Evolutionary conservation across 1,140 invertebrate species (phyloP).

Genomic region (Nomia melanderi): DNA sequence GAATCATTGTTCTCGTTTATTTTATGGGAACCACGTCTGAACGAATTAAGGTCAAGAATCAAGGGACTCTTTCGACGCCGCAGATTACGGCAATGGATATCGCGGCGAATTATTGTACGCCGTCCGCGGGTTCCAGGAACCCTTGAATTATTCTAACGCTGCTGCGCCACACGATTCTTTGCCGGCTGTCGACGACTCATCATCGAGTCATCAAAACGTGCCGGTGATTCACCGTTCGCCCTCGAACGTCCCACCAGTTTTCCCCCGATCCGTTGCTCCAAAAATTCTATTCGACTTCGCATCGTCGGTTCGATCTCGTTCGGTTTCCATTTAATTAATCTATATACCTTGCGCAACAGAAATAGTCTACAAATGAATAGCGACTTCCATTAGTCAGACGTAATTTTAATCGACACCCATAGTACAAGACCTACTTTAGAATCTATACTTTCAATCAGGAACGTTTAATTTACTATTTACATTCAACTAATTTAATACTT

Average conservation of each 20-base stretch:
- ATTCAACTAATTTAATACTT: no score
- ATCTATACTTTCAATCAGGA: no score
- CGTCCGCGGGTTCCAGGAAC: slow-evolving; percentile 9
- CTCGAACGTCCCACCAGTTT: background rate
- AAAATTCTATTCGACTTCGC: background rate
- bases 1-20: slow-evolving; percentile 19
- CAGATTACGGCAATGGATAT: slow-evolving; percentile 23
- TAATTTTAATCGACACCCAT: no score
- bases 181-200: slow-evolving; percentile 4
- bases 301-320: no score
- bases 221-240: slow-evolving; percentile 8
- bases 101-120: slow-evolving; percentile 9
- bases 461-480: no score
- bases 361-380: no score
- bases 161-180: slow-evolving; percentile 7
- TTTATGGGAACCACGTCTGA: slow-evolving; percentile 21
- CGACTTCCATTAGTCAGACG: no score
- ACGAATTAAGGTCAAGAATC: slow-evolving; percentile 23
- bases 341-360: no score
- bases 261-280: no score
- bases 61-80: slow-evolving; percentile 6
- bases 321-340: no score
- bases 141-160: slow-evolving; percentile 17
- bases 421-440: no score
- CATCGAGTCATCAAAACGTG: slow-evolving; percentile 24